phyloP scores from a whole-genome alignment of 2,888 invertebrate genomes.

The Synanthedon tipuliformis region DNA sequence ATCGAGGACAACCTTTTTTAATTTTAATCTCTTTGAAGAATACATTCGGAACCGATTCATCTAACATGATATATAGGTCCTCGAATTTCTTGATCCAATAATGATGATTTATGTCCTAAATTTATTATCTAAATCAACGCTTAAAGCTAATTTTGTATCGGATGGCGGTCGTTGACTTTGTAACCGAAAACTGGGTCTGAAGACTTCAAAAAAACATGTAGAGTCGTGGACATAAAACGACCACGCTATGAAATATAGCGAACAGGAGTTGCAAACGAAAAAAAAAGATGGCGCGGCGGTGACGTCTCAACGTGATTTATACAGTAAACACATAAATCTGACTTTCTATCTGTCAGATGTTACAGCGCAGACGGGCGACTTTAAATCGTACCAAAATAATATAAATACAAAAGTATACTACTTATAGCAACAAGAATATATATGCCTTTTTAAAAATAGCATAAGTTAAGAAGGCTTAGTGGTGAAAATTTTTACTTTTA shows the following conservation, averaged over 20 bases:
- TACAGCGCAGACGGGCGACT: neutral
- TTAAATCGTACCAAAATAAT: neutral
- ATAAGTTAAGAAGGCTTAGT: too few relatives aligned
- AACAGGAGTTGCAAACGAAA: slow-evolving; percentile 39
- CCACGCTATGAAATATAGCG: slow-evolving; percentile 45
- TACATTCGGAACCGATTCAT: neutral
- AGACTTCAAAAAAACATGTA: slow-evolving; percentile 15
- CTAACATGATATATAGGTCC: neutral
- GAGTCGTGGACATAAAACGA: slow-evolving; percentile 38
- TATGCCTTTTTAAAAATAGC: too few relatives aligned
- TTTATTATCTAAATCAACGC: neutral
- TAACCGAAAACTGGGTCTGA: neutral
- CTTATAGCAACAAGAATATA: too few relatives aligned
- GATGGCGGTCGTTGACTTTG: neutral
- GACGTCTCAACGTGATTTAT: slow-evolving; percentile 61
- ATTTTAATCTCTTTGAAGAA: neutral
- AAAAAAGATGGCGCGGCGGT: slow-evolving; percentile 38
- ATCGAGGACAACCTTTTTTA: neutral
- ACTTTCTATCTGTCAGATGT: slow-evolving; percentile 57
- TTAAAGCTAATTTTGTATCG: neutral
- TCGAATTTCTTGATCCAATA: neutral
- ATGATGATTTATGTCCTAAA: neutral
- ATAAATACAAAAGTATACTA: too few relatives aligned
- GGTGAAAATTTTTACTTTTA: too few relatives aligned
- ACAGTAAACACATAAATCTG: slow-evolving; percentile 71